Percentiles rank a stretch among this genome's conserved stretches.
Evolutionary conservation across 2,113 vertebrate genomes (phyloP).

Genomic region (Irena cyanogastra): DNA sequence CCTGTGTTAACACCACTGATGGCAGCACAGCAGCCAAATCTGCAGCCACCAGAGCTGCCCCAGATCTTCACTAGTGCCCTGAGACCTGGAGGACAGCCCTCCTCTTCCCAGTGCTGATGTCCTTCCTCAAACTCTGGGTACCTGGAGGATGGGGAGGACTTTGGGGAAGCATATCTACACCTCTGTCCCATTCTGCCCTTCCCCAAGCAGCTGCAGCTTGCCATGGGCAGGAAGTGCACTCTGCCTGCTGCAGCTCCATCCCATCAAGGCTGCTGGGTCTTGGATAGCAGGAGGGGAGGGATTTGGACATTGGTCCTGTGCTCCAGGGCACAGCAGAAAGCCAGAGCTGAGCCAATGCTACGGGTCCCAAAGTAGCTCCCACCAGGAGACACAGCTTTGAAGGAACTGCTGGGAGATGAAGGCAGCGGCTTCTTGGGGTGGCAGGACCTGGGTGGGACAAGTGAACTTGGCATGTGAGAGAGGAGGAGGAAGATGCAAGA

Average conservation of each 20-base stretch:
- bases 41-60: background rate
- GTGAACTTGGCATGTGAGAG: background rate
- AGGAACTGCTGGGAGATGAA: background rate
- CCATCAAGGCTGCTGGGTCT: background rate
- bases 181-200: background rate
- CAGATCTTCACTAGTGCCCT: background rate
- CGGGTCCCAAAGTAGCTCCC: fast-evolving
- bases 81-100: background rate
- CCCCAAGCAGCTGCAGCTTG: background rate
- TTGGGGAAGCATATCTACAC: background rate
- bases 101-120: background rate
- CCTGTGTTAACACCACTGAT: fast-evolving
- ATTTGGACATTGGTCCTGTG: background rate
- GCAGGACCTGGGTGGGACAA: background rate
- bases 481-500: background rate
- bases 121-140: background rate
- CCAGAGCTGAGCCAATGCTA: background rate
- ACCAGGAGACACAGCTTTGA: background rate
- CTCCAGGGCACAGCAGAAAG: background rate
- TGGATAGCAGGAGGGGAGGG: background rate
- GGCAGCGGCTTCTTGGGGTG: fast-evolving
- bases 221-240: fast-evolving
- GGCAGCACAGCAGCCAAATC: background rate
- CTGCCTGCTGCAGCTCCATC: background rate
- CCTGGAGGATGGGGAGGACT: background rate